Conservation (phyloP, 2,113 vertebrate species). For the Gymnogyps californianus region DNA sequence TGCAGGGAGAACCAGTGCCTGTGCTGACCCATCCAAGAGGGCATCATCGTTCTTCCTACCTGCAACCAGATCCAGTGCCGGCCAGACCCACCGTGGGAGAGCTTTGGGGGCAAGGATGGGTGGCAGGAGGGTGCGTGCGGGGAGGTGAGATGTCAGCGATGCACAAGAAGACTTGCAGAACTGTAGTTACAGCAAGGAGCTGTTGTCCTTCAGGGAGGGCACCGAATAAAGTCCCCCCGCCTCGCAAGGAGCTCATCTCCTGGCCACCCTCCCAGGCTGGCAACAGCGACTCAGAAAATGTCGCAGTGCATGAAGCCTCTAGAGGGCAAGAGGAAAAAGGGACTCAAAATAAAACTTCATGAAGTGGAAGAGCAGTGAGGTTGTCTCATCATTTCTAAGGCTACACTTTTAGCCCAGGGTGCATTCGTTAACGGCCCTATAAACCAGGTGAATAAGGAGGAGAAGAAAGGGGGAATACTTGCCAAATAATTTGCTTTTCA, state of each 20-base stretch:
- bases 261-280: background rate
- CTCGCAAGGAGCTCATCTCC: background rate
- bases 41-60: background rate
- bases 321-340: background rate
- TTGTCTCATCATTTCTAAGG: background rate
- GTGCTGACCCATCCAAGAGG: background rate
- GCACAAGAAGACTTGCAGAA: background rate
- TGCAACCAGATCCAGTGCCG: background rate
- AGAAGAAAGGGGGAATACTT: background rate
- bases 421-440: background rate
- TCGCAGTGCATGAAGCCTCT: background rate
- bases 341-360: background rate
- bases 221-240: rapidly evolving
- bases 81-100: rapidly evolving
- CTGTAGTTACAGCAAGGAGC: background rate
- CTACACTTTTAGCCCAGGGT: background rate
- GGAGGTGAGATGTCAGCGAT: background rate
- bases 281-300: background rate
- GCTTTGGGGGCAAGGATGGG: background rate
- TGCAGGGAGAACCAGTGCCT: background rate
- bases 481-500: slow-evolving; percentile 12
- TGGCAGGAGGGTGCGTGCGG: background rate
- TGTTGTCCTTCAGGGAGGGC: background rate
- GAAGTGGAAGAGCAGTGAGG: background rate
- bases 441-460: background rate